Evolutionary conservation across 1,140 invertebrate genomes (phyloP).

Genomic region (Micrasema minimum): DNA sequence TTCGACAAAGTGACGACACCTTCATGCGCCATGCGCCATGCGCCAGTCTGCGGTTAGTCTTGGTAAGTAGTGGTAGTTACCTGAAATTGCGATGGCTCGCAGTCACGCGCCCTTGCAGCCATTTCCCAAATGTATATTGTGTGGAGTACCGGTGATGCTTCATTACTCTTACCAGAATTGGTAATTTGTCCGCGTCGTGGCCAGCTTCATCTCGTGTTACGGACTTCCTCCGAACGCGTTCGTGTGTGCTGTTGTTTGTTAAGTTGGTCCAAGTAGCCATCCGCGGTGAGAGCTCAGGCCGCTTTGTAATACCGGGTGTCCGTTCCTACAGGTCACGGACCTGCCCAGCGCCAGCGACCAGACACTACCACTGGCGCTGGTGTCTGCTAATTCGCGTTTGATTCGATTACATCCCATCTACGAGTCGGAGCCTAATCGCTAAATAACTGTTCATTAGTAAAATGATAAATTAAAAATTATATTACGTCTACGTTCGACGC

Average conservation of each 20-base stretch:
- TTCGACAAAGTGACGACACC: background rate
- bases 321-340: constrained; percentile 11
- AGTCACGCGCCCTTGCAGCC: constrained; percentile 10
- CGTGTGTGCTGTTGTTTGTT: constrained; percentile 1
- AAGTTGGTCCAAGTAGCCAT: constrained; percentile 5
- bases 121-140: background rate
- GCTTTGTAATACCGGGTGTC: background rate
- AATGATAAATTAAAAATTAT: too few species aligned
- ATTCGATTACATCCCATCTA: too few species aligned
- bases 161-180: constrained; percentile 19
- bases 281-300: constrained; percentile 2
- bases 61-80: background rate
- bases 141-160: constrained; percentile 5
- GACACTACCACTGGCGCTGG: too few species aligned
- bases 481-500: too few species aligned
- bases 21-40: too few species aligned
- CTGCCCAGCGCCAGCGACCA: too few species aligned
- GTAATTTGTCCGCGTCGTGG: constrained; percentile 23
- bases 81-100: background rate
- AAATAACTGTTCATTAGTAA: too few species aligned
- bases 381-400: too few species aligned
- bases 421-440: too few species aligned
- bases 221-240: constrained; percentile 19
- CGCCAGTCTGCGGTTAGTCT: background rate
- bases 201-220: constrained; percentile 11